Conservation (phyloP, 1,140 invertebrate species). For the Magallana ariakensis region DNA sequence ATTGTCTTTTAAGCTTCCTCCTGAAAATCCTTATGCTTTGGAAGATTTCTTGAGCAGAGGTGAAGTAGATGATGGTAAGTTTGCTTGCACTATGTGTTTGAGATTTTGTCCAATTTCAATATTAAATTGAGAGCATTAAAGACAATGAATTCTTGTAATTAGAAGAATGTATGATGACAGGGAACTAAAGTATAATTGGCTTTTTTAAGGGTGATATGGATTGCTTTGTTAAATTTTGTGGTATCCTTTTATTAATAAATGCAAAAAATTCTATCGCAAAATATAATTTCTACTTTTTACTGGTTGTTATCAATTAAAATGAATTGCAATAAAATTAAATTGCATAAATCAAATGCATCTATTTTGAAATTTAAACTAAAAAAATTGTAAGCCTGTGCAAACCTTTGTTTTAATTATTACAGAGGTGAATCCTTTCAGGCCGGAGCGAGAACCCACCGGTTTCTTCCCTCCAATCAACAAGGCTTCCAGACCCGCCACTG, state of each 20-base stretch:
- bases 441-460: slow-evolving; percentile 71
- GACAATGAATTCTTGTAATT: background rate
- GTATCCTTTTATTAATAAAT: no score
- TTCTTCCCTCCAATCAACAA: slow-evolving; percentile 72
- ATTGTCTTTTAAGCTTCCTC: slow-evolving; percentile 42
- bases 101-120: background rate
- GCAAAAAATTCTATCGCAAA: no score
- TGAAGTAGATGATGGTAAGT: slow-evolving; percentile 47
- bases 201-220: no score
- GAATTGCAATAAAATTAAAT: no score
- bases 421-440: slow-evolving; percentile 62
- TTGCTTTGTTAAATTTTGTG: no score
- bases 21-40: slow-evolving; percentile 47
- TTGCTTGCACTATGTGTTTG: background rate
- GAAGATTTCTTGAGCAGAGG: slow-evolving; percentile 42
- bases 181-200: no score
- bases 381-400: no score
- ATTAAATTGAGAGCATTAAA: background rate
- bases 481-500: slow-evolving; percentile 37
- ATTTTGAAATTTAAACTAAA: no score
- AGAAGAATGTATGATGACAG: no score
- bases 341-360: no score
- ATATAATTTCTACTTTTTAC: no score
- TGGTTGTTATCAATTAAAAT: no score
- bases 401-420: background rate